Evolutionary conservation across 2,113 vertebrate species (phyloP).

Genomic region (Nestor notabilis): DNA sequence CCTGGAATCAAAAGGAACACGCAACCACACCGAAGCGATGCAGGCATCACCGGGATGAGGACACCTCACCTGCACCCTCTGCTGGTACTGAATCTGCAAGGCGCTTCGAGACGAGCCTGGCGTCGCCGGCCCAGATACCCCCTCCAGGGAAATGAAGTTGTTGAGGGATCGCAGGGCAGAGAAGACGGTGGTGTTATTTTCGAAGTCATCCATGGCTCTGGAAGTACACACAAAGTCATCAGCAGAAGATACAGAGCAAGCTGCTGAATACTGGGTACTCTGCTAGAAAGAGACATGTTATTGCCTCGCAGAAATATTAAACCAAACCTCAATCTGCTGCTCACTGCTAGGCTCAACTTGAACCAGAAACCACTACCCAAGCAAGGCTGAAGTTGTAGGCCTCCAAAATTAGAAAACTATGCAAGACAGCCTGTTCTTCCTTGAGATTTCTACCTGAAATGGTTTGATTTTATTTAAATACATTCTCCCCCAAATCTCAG

Average conservation of each 20-base stretch:
- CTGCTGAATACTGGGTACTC: neutral
- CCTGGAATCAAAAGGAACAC: neutral
- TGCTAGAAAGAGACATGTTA: neutral
- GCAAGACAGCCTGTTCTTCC: neutral
- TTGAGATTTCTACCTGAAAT: neutral
- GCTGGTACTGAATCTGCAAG: slow-evolving; percentile 86
- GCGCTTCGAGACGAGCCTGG: slow-evolving; percentile 22
- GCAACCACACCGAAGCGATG: neutral
- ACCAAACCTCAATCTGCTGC: neutral
- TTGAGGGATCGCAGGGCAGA: slow-evolving; percentile 90
- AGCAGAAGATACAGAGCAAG: neutral
- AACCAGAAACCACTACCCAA: neutral
- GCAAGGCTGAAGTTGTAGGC: neutral
- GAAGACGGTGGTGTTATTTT: slow-evolving; percentile 90
- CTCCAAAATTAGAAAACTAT: neutral
- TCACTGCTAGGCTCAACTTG: neutral
- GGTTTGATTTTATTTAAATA: neutral
- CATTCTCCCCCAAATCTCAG: neutral
- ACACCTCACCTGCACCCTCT: slow-evolving; percentile 85
- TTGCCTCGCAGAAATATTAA: neutral
- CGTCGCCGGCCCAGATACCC: slow-evolving; percentile 31
- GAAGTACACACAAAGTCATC: neutral
- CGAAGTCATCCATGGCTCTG: slow-evolving; percentile 78
- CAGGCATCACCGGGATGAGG: neutral
- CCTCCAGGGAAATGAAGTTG: slow-evolving; percentile 83